These are phyloP conservation scores for Eudyptes chrysolophus DNA, from an alignment of 2,113 vertebrate genomes.

Conservation along the genomic window DNA sequence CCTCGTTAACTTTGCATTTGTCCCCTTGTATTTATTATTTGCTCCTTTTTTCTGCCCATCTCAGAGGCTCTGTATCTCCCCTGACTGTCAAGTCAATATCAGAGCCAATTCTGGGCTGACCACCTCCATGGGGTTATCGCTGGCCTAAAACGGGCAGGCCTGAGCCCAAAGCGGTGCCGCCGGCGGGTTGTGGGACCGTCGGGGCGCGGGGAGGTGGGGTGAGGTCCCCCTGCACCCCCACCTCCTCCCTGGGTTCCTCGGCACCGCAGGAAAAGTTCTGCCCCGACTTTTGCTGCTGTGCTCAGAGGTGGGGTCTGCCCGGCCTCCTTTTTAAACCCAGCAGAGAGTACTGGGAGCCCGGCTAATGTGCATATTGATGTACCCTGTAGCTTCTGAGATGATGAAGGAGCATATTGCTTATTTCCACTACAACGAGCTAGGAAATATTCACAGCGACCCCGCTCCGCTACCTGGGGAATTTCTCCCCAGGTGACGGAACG, in stretches of 20 bases:
- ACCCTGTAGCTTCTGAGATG: slow-evolving; percentile 23
- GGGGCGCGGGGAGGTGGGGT: not conserved
- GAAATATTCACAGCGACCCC: slow-evolving; percentile 16
- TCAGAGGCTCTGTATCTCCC: not conserved
- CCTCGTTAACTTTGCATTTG: not conserved
- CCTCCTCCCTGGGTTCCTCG: not conserved
- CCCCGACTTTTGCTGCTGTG: slow-evolving; percentile 1
- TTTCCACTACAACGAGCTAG: slow-evolving; percentile 48
- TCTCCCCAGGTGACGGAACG: slow-evolving; percentile 16
- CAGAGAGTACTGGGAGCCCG: not conserved
- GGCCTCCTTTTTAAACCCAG: not conserved
- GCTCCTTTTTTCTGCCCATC: not conserved
- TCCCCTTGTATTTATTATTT: not conserved
- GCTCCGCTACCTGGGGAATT: slow-evolving; percentile 43
- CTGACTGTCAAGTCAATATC: not conserved
- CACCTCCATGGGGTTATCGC: not conserved
- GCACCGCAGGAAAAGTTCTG: not conserved
- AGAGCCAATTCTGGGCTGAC: not conserved
- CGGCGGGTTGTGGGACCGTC: fast-evolving
- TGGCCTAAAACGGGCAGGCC: not conserved
- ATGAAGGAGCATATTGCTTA: slow-evolving; percentile 31
- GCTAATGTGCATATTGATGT: slow-evolving; percentile 24
- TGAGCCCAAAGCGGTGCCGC: not conserved
- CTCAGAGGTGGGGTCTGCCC: not conserved
- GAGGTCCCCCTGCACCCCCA: not conserved